Percentiles rank a stretch among this genome's conserved stretches.
Evolutionary conservation across 2,113 vertebrate species (phyloP).

Genomic region (Scolopax mira): DNA sequence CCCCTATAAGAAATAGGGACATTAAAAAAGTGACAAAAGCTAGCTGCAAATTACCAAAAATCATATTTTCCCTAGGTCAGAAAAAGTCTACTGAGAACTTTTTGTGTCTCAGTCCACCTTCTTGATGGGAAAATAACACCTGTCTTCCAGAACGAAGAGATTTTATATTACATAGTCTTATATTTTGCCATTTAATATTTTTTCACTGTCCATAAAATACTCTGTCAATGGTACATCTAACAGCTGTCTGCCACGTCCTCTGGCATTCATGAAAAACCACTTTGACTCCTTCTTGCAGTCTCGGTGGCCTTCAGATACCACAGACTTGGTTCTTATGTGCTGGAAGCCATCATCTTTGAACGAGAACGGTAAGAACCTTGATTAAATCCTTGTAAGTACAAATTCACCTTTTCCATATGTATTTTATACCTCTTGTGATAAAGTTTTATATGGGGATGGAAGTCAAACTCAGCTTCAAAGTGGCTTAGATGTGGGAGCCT

Average conservation of each 20-base stretch:
- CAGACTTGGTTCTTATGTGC: rapidly evolving
- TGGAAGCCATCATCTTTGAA: rapidly evolving
- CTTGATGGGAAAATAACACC: not conserved
- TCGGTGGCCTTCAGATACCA: not conserved
- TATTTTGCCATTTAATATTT: not conserved
- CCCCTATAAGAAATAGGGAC: not conserved
- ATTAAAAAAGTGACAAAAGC: not conserved
- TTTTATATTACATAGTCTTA: not conserved
- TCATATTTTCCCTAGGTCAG: not conserved
- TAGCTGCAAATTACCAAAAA: not conserved
- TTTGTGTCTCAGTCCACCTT: not conserved
- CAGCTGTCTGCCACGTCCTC: not conserved
- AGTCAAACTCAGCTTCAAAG: not conserved
- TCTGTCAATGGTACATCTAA: rapidly evolving
- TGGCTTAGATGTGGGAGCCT: not conserved
- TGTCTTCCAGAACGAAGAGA: not conserved
- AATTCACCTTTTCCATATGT: not conserved
- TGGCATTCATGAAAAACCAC: not conserved
- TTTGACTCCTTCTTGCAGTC: too few species aligned
- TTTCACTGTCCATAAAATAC: not conserved
- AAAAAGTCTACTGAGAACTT: not conserved
- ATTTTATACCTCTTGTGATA: not conserved
- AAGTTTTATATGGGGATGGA: not conserved
- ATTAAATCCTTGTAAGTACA: not conserved
- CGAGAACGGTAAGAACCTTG: rapidly evolving